These are phyloP conservation scores for Odontocolon sp. DNA, from an alignment of 2,888 invertebrate genomes.

Conservation along the genomic window DNA sequence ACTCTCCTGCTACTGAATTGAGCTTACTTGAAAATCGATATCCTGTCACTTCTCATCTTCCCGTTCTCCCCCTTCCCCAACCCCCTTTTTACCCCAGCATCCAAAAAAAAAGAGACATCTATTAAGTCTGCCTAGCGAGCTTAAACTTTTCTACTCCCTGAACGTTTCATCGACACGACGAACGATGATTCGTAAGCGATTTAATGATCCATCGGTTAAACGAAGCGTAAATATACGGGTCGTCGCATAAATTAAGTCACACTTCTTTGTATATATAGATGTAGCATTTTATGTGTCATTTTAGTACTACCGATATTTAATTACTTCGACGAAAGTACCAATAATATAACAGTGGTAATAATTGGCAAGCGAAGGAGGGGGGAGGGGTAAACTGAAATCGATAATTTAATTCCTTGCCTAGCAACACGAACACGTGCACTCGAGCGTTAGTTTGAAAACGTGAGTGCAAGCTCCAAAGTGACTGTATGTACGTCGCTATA, in stretches of 20 bases:
- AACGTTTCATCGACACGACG: neutral
- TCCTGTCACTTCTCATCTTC: conserved; percentile 45
- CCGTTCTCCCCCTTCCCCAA: too few species aligned
- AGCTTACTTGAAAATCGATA: conserved; percentile 48
- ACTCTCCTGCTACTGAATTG: conserved; percentile 30
- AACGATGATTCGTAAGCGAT: neutral
- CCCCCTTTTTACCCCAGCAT: too few species aligned
- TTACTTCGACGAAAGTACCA: conserved; percentile 14
- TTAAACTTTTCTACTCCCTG: neutral
- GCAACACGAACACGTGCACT: conserved; percentile 23
- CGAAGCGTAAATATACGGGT: conserved; percentile 9
- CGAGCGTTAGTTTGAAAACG: conserved; percentile 41
- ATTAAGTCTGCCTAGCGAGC: conserved; percentile 14
- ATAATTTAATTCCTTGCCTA: conserved; percentile 45
- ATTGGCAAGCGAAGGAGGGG: conserved; percentile 10
- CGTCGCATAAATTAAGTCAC: conserved; percentile 6
- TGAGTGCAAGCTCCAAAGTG: conserved; percentile 4
- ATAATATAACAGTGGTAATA: conserved; percentile 27
- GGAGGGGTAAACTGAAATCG: conserved; percentile 39
- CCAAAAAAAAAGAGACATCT: conserved; percentile 22
- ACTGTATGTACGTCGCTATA: conserved; percentile 1
- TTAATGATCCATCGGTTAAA: conserved; percentile 16
- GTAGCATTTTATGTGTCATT: neutral
- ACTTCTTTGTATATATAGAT: too few species aligned
- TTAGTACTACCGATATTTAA: conserved; percentile 3